Conservation (phyloP, 2,888 invertebrate species). For the Coecobrya sp. region DNA sequence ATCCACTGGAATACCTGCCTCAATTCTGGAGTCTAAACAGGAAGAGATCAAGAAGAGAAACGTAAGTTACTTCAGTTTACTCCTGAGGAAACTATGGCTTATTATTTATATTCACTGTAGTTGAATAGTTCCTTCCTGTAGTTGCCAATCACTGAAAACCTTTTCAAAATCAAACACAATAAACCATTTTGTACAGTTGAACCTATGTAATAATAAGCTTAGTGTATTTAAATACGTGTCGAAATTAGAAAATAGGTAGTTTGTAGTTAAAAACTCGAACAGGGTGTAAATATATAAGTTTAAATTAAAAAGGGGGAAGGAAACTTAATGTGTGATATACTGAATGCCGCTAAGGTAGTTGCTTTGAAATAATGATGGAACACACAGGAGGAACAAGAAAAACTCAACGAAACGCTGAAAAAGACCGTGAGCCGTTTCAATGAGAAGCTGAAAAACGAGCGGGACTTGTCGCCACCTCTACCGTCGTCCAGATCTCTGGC, state of each 20-base stretch:
- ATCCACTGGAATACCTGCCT: constrained; percentile 97
- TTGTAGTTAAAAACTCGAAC: neutral
- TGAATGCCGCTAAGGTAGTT: constrained; percentile 78
- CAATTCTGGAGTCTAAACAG: constrained; percentile 98
- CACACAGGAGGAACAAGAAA: constrained; percentile 92
- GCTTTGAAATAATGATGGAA: constrained; percentile 83
- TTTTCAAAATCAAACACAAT: too few relatives aligned
- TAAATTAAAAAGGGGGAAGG: constrained; percentile 23
- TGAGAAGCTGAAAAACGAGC: constrained; percentile 75
- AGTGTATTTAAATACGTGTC: neutral
- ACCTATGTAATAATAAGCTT: neutral
- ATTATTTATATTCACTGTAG: too few relatives aligned
- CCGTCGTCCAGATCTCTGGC: constrained; percentile 44
- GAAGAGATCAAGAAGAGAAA: constrained; percentile 97
- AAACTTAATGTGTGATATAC: constrained; percentile 74
- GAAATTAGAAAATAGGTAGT: neutral
- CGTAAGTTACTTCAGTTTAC: constrained; percentile 89
- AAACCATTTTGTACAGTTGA: too few relatives aligned
- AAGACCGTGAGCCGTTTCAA: constrained; percentile 87
- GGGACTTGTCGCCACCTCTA: constrained; percentile 74
- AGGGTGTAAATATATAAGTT: neutral
- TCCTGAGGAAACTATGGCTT: too few relatives aligned
- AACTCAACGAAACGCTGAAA: constrained; percentile 90
- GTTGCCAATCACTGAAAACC: too few relatives aligned
- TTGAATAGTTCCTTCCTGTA: too few relatives aligned